Evolutionary conservation across 2,797 vertebrate genomes (phyloP).

Genomic region (Semotilus atromaculatus): DNA sequence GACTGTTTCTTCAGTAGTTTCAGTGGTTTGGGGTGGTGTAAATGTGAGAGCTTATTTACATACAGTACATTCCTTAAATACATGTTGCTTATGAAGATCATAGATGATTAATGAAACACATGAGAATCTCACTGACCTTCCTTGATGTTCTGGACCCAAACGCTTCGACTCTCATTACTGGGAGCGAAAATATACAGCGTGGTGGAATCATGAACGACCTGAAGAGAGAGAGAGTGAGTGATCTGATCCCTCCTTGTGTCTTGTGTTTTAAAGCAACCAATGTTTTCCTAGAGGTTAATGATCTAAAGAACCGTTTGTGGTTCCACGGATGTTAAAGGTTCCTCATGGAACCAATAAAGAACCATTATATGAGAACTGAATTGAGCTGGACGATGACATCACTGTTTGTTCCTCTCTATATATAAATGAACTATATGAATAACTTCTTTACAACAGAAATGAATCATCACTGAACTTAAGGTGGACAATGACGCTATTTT

Average conservation of each 20-base stretch:
- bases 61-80: background rate
- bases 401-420: no score
- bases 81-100: background rate
- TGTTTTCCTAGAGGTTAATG: background rate
- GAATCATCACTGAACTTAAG: no score
- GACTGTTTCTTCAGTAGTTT: background rate
- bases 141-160: slow-evolving; percentile 92
- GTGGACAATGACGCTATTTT: no score
- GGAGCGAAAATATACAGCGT: slow-evolving; percentile 92
- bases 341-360: no score
- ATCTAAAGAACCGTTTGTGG: no score
- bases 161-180: slow-evolving; percentile 82
- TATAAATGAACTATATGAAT: no score
- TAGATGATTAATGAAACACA: background rate
- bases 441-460: no score
- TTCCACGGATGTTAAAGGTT: no score
- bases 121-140: slow-evolving; percentile 79
- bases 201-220: slow-evolving; percentile 89
- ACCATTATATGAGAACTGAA: no score
- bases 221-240: background rate
- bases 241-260: background rate
- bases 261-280: background rate
- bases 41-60: background rate
- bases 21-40: background rate
- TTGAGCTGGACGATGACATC: no score